These are phyloP conservation scores for Tetramorium parvispinum DNA, from an alignment of 1,140 invertebrate species.

Conservation along the genomic window DNA sequence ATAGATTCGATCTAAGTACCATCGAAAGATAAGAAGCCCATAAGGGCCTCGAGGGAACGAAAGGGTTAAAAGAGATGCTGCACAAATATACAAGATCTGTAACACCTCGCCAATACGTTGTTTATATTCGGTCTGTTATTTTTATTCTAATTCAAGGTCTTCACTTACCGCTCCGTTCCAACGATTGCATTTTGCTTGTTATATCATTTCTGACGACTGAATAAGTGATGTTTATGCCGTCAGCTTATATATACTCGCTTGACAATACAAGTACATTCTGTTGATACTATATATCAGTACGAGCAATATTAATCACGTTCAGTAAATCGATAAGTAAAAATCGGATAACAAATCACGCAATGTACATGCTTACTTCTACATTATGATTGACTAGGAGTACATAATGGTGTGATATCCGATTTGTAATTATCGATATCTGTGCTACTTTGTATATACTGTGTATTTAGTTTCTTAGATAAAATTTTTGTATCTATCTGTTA, in stretches of 20 bases:
- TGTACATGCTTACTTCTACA: not conserved
- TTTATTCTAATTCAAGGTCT: slow-evolving; percentile 1
- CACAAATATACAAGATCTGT: not conserved
- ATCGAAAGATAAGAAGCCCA: no score
- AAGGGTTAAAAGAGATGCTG: not conserved
- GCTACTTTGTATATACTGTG: not conserved
- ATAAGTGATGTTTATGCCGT: not conserved
- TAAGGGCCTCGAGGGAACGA: no score
- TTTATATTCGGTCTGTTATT: not conserved
- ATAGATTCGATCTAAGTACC: no score
- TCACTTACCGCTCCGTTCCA: slow-evolving; percentile 15
- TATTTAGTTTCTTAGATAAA: not conserved
- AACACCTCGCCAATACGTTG: not conserved
- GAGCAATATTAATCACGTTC: not conserved
- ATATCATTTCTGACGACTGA: slow-evolving; percentile 1
- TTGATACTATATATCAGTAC: not conserved
- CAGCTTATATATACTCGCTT: slow-evolving; percentile 32
- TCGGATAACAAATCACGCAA: not conserved
- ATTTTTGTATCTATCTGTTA: not conserved
- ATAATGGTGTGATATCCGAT: not conserved
- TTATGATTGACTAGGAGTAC: not conserved
- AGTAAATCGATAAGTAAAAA: slow-evolving; percentile 10
- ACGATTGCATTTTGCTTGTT: slow-evolving; percentile 7
- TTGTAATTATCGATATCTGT: not conserved
- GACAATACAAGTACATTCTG: not conserved